phyloP scores from a whole-genome alignment of 2,113 vertebrate genomes.

The Oryzias melastigma region DNA sequence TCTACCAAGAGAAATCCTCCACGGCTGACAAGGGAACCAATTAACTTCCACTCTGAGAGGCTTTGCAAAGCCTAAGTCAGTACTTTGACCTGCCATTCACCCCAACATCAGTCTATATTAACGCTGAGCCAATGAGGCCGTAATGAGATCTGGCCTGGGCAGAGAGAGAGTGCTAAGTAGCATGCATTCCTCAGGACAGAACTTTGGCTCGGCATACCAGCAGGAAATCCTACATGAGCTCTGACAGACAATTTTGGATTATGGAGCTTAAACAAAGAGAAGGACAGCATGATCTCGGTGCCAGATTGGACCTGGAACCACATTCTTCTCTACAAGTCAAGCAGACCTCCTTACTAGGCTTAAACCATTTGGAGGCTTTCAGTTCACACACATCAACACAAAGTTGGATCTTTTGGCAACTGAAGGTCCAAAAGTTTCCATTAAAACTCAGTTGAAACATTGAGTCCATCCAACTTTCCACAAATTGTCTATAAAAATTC shows the following conservation, averaged over 20 bases:
- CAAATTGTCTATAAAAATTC: too few relatives aligned
- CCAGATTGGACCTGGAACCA: slow-evolving; percentile 1
- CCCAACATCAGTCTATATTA: slow-evolving; percentile 25
- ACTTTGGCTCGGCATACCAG: slow-evolving; percentile 13
- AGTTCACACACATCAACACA: too few relatives aligned
- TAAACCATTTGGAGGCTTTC: neutral
- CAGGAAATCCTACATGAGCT: slow-evolving; percentile 23
- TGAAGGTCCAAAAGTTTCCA: too few relatives aligned
- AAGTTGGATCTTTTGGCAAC: too few relatives aligned
- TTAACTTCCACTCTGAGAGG: slow-evolving; percentile 31
- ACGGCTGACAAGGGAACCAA: slow-evolving; percentile 33
- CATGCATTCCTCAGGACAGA: slow-evolving; percentile 15
- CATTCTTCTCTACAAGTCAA: neutral
- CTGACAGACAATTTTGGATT: slow-evolving; percentile 14
- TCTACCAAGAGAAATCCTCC: slow-evolving; percentile 20
- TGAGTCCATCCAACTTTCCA: too few relatives aligned
- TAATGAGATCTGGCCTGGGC: slow-evolving; percentile 35
- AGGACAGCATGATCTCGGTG: neutral
- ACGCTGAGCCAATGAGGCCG: slow-evolving; percentile 25
- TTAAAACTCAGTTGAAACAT: too few relatives aligned
- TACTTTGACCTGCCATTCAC: slow-evolving; percentile 38
- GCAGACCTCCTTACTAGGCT: neutral
- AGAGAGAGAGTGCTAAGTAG: slow-evolving; percentile 21
- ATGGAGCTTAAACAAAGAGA: slow-evolving; percentile 5
- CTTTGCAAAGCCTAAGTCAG: slow-evolving; percentile 25